Base-by-base conservation (phyloP, 2,888 invertebrate genomes). In the Onchidella celtica region DNA sequence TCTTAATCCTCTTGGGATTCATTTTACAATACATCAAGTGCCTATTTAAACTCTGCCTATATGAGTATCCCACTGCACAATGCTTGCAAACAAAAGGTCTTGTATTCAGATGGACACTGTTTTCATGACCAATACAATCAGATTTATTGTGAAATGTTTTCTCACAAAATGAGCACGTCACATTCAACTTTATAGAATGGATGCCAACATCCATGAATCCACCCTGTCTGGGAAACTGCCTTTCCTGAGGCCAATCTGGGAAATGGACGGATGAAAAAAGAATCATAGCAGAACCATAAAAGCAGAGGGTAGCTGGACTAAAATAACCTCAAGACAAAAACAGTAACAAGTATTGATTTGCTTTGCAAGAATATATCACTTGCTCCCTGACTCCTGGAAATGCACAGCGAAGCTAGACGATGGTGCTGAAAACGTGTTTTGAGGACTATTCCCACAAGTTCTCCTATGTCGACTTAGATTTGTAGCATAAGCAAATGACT, bases 111-210 rank as follows among this genome's bases (percentile, higher is more conserved):
- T 84, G 84, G 40, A 74, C 73, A 36, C 81, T 84, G 66, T 84
- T 84, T 29, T 82, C 66, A 57, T 84, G 84, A 14, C 84, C 84
- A n/a, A 70, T 24, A 29, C 81, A 82, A 76, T 84, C 84, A 70
- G 84, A 81, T 65, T 79, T 84, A 65, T 84, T 84, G 81, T 74
- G 72, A 68, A 84, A 84, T 24, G 68, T 72, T 76, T 82, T 84
- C n/a, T 72, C 79, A 76, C 84, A 84, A 40, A 72, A 70, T 11
- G 38, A 65, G 47, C 84, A 84, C 32, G 75, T 57, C 27, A 24
- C 47, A 61, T 40, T 38, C 36, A 61, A 63, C 40, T 36, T 3
- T 29, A 61, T 27, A 17, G 38, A 6, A 38, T 74, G 36, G 27
- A 27, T 65, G 65, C 75, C 65, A 75, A 40, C 40, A 36, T 34